Base-by-base conservation (phyloP, 2,888 invertebrate species). In the Tipula lateralis region DNA sequence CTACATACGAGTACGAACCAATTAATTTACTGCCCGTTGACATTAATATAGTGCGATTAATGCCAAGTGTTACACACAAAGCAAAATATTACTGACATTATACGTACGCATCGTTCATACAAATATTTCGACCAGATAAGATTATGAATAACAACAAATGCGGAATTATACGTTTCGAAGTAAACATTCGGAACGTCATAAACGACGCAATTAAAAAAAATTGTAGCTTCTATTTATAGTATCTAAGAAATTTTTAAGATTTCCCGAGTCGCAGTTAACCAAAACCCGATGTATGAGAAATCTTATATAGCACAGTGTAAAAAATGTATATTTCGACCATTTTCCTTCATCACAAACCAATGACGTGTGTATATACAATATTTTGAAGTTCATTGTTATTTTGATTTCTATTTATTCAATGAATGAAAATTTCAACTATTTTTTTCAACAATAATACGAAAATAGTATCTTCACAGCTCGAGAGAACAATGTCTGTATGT, bases 371-470 rank as follows among this genome's bases (percentile, higher is more conserved):
- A n/a, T n/a, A n/a, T n/a, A n/a, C n/a, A n/a, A n/a, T n/a, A n/a
- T 66, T 66, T 66, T 66, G 24, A 66, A 66, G 66, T 66, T 66
- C 66, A 66, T 66, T 66, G 66, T 66, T 66, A 66, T 66, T 66
- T 66, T 66, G 66, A 66, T 66, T 66, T 66, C 66, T 66, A 66
- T 66, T 66, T 66, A 24, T 7, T 66, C 19, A 66, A 66, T 66
- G 66, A 66, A 66, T 66, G 66, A 66, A 66, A 7, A 66, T 66
- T 66, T 24, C 24, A 66, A 66, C 6, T 66, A 66, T 66, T 66
- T 39, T n/a, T 39, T 24, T 24, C 66, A 66, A 24, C 66, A 24
- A 39, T 5, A 13, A 2, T 6, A 44, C 44, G 2, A n/a, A 44
- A 44, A 44, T 44, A 44, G 44, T 44, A 44, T 44, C 16, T 44